Evolutionary conservation across 2,113 vertebrate genomes (phyloP), one percentile per base, ranked within the genome.

Genomic region (Haliaeetus leucogaster): DNA sequence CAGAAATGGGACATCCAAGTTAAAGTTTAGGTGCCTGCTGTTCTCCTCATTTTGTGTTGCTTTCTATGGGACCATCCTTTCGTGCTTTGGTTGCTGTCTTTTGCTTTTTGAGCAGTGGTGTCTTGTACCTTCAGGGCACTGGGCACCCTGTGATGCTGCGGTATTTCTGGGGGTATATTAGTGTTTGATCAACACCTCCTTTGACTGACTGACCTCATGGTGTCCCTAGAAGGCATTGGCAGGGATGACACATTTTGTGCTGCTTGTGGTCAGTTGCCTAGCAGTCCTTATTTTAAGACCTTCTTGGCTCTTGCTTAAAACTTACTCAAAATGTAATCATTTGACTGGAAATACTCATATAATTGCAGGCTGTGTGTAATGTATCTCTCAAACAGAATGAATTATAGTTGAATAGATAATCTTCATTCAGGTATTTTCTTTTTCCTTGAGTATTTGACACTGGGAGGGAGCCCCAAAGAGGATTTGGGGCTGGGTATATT

Each of bases 231-330:
- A 48, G 70, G 27, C 42, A 11, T 8, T 15, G 43, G 18, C 48
- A 32, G 38, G 50, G n/a, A 1, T 6, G 2, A 8, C 12, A 1
- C 2, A 0, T 42, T 45, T 58, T 50, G 32, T 26, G 22, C 43
- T 76, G 29, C 82, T 45, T 25, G n/a, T 7, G 19, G 11, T 26
- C 76, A 13, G 13, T 8, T 65, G 29, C n/a, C 26, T 42, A 19
- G 7, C 16, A 58, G 23, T 38, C 6, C 52, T 13, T 2, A 20
- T 48, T 78, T 32, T 56, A 81, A 65, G 47, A 68, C 14, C 17
- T 53, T 48, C 30, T 32, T 73, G 56, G 20, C 22, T 74, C 48
- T 76, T 66, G 16, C n/a, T 71, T 78, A 47, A 85, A 80, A 66
- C 22, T 53, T 45, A 5, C 3, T 47, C 32, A 32, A 40, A 91